Conservation (phyloP, 2,113 vertebrate genomes). For the Sprattus sprattus region DNA sequence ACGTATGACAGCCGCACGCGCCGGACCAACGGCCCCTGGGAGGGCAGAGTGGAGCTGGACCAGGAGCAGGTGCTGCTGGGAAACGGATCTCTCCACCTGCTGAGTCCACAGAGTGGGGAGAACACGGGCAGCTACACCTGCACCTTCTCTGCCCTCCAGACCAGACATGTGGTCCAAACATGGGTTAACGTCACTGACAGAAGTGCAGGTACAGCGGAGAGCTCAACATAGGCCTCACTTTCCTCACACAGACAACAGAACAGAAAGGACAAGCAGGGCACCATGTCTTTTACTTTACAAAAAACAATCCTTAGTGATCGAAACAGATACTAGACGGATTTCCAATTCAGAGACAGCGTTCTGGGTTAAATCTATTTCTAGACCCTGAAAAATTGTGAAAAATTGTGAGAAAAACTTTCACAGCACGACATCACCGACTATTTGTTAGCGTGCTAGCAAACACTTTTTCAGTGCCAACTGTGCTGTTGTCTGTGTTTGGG, state of each 20-base stretch:
- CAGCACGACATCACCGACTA: too few species aligned
- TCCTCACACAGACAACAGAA: background rate
- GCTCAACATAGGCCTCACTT: background rate
- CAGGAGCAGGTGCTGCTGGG: slow-evolving; percentile 56
- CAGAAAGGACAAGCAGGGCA: background rate
- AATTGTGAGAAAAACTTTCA: background rate
- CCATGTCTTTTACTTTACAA: background rate
- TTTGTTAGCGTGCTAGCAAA: too few species aligned
- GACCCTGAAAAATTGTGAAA: background rate
- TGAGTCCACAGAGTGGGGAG: slow-evolving; percentile 50
- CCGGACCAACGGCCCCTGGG: slow-evolving; percentile 60
- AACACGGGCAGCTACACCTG: slow-evolving; percentile 68
- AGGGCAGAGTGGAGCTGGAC: slow-evolving; percentile 61
- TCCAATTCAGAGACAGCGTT: background rate
- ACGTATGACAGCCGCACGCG: slow-evolving; percentile 64
- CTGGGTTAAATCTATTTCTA: background rate
- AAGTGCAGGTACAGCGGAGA: slow-evolving; percentile 46
- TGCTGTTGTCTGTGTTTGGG: too few species aligned
- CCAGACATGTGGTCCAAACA: slow-evolving; percentile 60
- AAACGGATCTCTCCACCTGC: slow-evolving; percentile 66
- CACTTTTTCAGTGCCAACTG: too few species aligned
- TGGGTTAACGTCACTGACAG: slow-evolving; percentile 64
- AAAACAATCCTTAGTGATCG: background rate
- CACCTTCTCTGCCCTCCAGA: slow-evolving; percentile 60
- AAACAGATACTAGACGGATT: background rate